Base-by-base conservation (phyloP, 2,113 vertebrate genomes). In the Caracal caracal region DNA sequence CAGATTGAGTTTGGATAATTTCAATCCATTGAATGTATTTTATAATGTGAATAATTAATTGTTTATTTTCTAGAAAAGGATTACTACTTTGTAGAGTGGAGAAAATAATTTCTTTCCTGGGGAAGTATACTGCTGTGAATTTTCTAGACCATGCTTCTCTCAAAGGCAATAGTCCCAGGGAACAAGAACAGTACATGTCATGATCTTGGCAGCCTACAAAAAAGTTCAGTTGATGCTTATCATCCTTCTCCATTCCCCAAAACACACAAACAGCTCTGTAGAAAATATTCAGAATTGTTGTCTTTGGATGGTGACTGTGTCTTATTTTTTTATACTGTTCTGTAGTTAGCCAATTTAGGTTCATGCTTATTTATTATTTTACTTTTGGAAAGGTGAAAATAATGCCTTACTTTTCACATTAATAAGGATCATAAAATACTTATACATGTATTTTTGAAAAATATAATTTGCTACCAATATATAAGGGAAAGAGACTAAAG, bases 321-420 rank as follows among this genome's bases (percentile, higher is more conserved):
- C 75, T 26, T 30, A 19, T 95, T 85, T 47, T 7, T 95, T 66
- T 37, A 94, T 61, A 86, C 56, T 82, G 12, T 37, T 92, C 13
- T 49, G 0, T 80, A 80, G n/a, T 71, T 89, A 70, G 15, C 3
- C 82, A 65, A 71, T 78, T 83, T n/a, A 73, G 47, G 13, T 70
- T 35, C 1, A 51, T 76, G 40, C 16, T 28, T 37, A 33, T 40
- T 33, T 51, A 73, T 17, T 59, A 80, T 85, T 81, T 91, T 76
- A 51, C 8, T 75, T 83, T 43, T 91, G 16, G 11, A 96, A 93
- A 89, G 40, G 43, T 87, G 4, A 76, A 87, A 96, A 75, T 61
- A 65, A 71, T 83, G 33, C 4, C 19, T 84, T 59, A n/a, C 63
- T 26, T 80, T 90, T 88, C n/a, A 66, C 4, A 11, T 88, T 37